These are phyloP conservation scores for Equus przewalskii DNA, from an alignment of 2,113 vertebrate genomes.

Conservation along the genomic window DNA sequence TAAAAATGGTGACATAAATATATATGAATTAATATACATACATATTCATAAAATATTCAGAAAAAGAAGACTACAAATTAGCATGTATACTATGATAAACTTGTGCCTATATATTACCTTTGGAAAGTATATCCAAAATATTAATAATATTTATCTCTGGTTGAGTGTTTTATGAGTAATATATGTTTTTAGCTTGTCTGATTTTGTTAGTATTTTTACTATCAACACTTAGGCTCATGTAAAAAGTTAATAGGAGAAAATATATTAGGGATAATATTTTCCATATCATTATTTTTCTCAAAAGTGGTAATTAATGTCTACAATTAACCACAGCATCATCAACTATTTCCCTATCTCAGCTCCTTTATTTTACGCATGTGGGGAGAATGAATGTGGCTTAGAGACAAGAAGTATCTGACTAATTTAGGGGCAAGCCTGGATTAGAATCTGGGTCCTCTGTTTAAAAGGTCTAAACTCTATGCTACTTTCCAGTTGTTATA, in stretches of 20 bases:
- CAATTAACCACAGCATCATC: not conserved
- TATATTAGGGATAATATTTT: not conserved
- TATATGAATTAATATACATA: not conserved
- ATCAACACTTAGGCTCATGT: not conserved
- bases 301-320: not conserved
- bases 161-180: not conserved
- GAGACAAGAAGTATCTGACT: not conserved
- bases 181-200: not conserved
- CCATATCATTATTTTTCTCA: constrained; percentile 13
- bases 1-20: not conserved
- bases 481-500: not conserved
- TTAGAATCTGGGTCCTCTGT: not conserved
- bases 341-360: not conserved
- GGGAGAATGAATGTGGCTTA: not conserved
- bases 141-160: not conserved
- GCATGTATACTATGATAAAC: not conserved
- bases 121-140: not conserved
- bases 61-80: not conserved
- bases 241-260: not conserved
- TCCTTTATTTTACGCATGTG: not conserved
- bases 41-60: not conserved
- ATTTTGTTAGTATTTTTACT: not conserved
- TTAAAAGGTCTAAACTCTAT: not conserved
- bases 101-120: not conserved
- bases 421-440: not conserved